Base-by-base conservation (phyloP, 2,797 vertebrate genomes). In the Tenualosa ilisha region DNA sequence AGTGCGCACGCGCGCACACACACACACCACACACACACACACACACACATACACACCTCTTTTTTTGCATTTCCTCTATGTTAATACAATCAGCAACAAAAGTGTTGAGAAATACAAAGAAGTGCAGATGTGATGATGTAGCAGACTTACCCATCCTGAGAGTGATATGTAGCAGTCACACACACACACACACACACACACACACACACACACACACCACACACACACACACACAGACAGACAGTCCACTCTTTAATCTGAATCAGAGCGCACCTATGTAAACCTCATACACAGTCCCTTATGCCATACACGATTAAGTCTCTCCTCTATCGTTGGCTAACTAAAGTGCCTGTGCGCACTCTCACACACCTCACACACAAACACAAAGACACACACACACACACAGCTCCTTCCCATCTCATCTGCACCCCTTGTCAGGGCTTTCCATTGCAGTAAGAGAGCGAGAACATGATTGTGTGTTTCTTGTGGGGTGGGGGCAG, bases 401-500 rank as follows among this genome's bases (percentile, higher is more conserved):
- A 79, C 37, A 22, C 0, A 31, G 11, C 40, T 79, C 8, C 20
- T 46, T 46, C 17, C 72, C 72, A 3, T 46, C 72, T 79, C 12
- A 43, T 79, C 37, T 46, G 43, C 59, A 63, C 6, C 59, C 59
- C 22, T 8, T 24, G 22, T 63, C 22, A 63, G 59, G 59, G 59
- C n/a, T 63, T n/a, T 63, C 59, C 59, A 63, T n/a, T 8, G n/a
- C 22, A 2, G 59, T 2, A 2, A 63, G 59, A 8, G 59, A 63
- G 9, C 24, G 22, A 63, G n/a, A 63, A 6, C 24, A 7, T n/a
- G 59, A 7, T n/a, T 6, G 26, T 72, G 65, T 15, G 65, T 26
- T 15, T 37, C 26, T 37, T 12, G 12, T 15, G 26, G 13, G 3
- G 50, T 9, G 50, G 26, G 31, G 13, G 31, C 3, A 0, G 95